Conservation (phyloP, 2,888 invertebrate genomes). For the Odontocolon sp. region DNA sequence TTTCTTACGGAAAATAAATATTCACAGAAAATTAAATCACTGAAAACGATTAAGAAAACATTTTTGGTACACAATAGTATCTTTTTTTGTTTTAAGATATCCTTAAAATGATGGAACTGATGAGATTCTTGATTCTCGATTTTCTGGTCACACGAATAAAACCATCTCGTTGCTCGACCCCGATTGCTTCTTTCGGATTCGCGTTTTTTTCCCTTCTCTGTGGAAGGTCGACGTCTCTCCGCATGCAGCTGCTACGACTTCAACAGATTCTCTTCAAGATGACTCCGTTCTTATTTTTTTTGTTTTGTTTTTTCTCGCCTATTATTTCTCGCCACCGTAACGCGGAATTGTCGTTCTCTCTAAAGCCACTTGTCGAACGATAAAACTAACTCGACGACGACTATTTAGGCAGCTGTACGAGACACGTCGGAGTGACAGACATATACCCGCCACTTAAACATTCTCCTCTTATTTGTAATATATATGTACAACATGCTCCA, state of each 20-base stretch:
- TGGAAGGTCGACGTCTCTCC: conserved; percentile 2
- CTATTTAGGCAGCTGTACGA: conserved; percentile 47
- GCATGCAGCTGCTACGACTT: not conserved
- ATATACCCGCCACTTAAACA: not conserved
- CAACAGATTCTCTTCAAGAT: not conserved
- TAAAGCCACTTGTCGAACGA: conserved; percentile 24
- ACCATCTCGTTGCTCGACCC: conserved; percentile 23
- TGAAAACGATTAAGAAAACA: too few relatives aligned
- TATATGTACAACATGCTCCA: not conserved
- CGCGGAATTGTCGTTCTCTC: not conserved
- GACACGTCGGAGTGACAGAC: not conserved
- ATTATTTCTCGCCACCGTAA: not conserved
- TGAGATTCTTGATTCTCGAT: too few relatives aligned
- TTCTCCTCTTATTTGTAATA: not conserved
- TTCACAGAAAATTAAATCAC: too few relatives aligned
- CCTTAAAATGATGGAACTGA: too few relatives aligned
- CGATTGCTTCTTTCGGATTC: conserved; percentile 29
- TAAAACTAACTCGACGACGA: conserved; percentile 34
- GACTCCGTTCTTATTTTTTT: not conserved
- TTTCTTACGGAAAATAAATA: too few relatives aligned
- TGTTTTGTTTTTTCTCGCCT: not conserved
- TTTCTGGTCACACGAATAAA: conserved; percentile 13
- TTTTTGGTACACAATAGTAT: too few relatives aligned
- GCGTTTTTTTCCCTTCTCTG: conserved; percentile 20
- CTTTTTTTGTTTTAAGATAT: too few relatives aligned